Evolutionary conservation across 2,113 vertebrate species (phyloP).

Genomic region (Brienomyrus brachyistius): DNA sequence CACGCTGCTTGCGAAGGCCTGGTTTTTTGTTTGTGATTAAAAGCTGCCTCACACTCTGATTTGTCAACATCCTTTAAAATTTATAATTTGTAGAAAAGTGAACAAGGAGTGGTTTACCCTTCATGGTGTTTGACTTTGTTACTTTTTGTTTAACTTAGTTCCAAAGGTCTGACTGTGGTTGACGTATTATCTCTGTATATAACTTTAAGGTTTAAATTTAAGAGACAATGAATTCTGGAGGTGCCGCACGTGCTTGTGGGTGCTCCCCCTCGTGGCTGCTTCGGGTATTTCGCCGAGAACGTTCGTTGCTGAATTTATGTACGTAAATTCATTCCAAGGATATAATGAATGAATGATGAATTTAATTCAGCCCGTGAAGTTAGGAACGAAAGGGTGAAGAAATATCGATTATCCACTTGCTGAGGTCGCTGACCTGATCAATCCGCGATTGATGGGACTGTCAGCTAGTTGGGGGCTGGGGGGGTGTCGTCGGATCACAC

Average conservation of each 20-base stretch:
- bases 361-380: background rate
- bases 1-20: background rate
- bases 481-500: background rate
- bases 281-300: background rate
- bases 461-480: background rate
- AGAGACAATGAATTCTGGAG: background rate
- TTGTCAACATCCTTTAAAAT: background rate
- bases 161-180: background rate
- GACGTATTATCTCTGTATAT: background rate
- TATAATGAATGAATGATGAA: background rate
- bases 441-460: background rate
- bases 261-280: slow-evolving; percentile 6
- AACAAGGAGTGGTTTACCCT: background rate
- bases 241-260: background rate
- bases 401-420: background rate
- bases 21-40: background rate
- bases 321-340: background rate
- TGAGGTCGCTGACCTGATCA: background rate
- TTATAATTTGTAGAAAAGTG: background rate
- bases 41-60: background rate
- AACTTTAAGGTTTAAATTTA: background rate
- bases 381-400: background rate
- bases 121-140: background rate
- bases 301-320: background rate
- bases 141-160: background rate